A percentile compares a stretch with the other conserved stretches of the same genome.
Evolutionary conservation across 1,140 invertebrate genomes (phyloP).

Genomic region (Conus betulinus): DNA sequence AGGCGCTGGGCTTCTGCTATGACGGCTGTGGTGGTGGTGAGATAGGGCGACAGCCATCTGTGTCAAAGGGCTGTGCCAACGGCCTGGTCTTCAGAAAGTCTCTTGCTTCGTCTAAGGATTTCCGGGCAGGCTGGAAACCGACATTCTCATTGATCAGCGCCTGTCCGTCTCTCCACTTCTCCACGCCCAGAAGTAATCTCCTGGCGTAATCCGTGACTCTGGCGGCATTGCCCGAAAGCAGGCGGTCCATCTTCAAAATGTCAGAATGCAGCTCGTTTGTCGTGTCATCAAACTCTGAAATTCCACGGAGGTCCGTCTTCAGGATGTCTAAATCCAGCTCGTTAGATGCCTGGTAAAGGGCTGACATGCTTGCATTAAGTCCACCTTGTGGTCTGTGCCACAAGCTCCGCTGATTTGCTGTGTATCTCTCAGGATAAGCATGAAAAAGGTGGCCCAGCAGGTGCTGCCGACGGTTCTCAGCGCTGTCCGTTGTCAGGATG

Average conservation of each 20-base stretch:
- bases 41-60: slow-evolving; percentile 34
- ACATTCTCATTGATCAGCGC: not conserved
- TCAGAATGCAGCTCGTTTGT: not conserved
- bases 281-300: not conserved
- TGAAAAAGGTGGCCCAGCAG: not conserved
- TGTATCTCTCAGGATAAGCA: not conserved
- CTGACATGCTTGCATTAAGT: not conserved
- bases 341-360: no score
- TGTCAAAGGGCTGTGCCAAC: slow-evolving; percentile 3
- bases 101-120: not conserved
- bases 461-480: not conserved
- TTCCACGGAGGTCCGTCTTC: no score
- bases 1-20: slow-evolving; percentile 46
- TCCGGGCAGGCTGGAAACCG: not conserved
- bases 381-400: not conserved
- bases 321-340: no score
- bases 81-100: not conserved
- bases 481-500: not conserved
- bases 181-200: not conserved
- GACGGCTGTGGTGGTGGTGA: slow-evolving; percentile 37
- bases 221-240: not conserved
- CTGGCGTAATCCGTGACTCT: not conserved
- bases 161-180: slow-evolving; percentile 6
- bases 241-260: not conserved
- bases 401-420: not conserved